These are phyloP conservation scores for Crenuchus spilurus DNA, from an alignment of 2,797 vertebrate genomes.

Conservation along the genomic window DNA sequence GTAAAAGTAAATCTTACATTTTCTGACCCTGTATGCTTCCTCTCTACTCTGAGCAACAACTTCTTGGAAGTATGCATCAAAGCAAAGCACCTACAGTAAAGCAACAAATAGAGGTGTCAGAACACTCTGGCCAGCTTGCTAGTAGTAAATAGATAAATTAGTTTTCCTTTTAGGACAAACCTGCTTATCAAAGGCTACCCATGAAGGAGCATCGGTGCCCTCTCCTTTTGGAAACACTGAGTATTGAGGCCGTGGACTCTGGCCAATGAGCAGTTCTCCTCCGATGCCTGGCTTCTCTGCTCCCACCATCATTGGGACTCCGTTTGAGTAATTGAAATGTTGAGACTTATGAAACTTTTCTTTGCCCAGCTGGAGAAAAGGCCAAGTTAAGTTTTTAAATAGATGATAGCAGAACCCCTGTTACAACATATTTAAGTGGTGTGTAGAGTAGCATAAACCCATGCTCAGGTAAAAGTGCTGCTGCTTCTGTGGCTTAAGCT, in stretches of 20 bases:
- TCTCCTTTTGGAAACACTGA: slow-evolving; percentile 74
- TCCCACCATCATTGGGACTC: slow-evolving; percentile 77
- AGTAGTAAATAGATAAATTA: neutral
- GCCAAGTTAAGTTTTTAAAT: neutral
- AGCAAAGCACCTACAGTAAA: slow-evolving; percentile 82
- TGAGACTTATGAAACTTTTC: slow-evolving; percentile 90
- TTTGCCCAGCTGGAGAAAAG: slow-evolving; percentile 75
- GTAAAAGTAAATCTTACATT: slow-evolving; percentile 90
- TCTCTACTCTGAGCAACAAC: slow-evolving; percentile 75
- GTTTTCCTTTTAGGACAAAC: slow-evolving; percentile 61
- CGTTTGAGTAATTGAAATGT: slow-evolving; percentile 80
- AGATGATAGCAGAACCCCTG: too few species aligned
- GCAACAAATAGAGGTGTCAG: neutral
- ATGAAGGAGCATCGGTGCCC: slow-evolving; percentile 75
- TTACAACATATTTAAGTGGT: too few species aligned
- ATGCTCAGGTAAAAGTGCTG: too few species aligned
- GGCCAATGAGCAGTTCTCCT: slow-evolving; percentile 77
- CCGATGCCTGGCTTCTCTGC: slow-evolving; percentile 84
- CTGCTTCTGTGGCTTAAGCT: too few species aligned
- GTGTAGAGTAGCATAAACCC: too few species aligned
- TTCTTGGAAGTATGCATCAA: slow-evolving; percentile 89
- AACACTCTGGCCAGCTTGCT: neutral
- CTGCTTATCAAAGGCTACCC: slow-evolving; percentile 92
- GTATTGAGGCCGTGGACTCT: slow-evolving; percentile 73
- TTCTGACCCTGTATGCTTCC: slow-evolving; percentile 83